phyloP scores from a whole-genome alignment of 2,797 vertebrate genomes.

The Sebastes dallii region DNA sequence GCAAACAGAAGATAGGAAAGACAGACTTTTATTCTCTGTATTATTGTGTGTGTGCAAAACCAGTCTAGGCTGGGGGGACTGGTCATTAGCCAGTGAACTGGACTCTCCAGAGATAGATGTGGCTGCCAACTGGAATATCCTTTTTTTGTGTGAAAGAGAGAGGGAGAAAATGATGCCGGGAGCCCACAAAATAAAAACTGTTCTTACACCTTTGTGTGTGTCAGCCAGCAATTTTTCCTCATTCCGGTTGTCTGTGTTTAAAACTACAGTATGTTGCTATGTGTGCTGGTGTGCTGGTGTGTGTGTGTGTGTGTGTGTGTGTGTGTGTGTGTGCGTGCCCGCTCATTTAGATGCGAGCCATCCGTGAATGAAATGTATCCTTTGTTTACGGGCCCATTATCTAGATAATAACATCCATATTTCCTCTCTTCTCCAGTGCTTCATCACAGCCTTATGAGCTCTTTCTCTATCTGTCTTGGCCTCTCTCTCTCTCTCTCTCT shows the following conservation, averaged over 20 bases:
- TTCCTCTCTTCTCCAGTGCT: slow-evolving; percentile 70
- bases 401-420: slow-evolving; percentile 78
- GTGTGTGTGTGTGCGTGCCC: not conserved
- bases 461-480: not conserved
- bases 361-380: slow-evolving; percentile 74
- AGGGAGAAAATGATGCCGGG: slow-evolving; percentile 2
- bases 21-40: slow-evolving; percentile 10
- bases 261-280: not conserved
- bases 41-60: slow-evolving; percentile 29
- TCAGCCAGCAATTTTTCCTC: slow-evolving; percentile 30
- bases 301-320: not conserved
- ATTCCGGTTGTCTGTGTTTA: slow-evolving; percentile 27
- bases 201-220: slow-evolving; percentile 19
- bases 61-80: slow-evolving; percentile 28
- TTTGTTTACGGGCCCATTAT: slow-evolving; percentile 78
- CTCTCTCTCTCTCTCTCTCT: slow-evolving; percentile 5
- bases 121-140: slow-evolving; percentile 27
- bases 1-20: slow-evolving; percentile 27
- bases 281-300: slow-evolving; percentile 1
- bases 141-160: not conserved
- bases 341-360: slow-evolving; percentile 39
- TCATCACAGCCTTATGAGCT: slow-evolving; percentile 66
- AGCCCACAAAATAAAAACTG: slow-evolving; percentile 14
- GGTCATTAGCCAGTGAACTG: slow-evolving; percentile 53
- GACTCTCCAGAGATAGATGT: slow-evolving; percentile 37